Percentiles rank a stretch among this genome's conserved stretches.
These are phyloP conservation scores for Platycnemis pennipes DNA, from an alignment of 2,888 invertebrate species.

Conservation along the genomic window DNA sequence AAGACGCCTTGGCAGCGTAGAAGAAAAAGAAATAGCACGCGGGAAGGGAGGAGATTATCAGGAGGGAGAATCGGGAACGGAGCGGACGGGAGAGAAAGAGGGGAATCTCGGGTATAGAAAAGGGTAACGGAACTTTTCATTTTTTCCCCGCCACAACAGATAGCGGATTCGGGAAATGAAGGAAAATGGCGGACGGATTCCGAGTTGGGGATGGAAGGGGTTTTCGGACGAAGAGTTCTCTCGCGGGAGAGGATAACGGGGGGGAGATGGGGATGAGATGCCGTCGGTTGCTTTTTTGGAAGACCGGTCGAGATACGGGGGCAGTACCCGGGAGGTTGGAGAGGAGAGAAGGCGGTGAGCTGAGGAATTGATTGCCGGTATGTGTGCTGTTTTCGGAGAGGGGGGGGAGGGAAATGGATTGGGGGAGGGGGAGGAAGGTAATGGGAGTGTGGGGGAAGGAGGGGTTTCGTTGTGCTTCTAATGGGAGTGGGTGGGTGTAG, in stretches of 20 bases:
- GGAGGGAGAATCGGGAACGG: background rate
- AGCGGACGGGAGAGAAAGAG: background rate
- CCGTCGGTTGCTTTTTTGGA: background rate
- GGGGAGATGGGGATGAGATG: background rate
- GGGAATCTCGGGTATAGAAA: background rate
- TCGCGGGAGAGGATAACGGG: background rate
- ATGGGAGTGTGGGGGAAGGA: background rate
- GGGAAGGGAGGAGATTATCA: background rate
- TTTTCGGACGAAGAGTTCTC: background rate
- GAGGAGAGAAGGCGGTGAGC: background rate
- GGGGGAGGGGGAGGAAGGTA: background rate
- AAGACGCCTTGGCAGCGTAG: no score
- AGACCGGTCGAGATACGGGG: background rate
- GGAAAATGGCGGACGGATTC: background rate
- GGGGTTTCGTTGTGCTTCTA: background rate
- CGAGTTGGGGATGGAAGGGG: background rate
- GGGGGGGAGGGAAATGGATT: background rate
- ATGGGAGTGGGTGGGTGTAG: background rate
- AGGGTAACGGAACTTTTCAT: background rate
- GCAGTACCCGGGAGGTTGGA: no score
- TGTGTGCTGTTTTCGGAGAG: background rate
- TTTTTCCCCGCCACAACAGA: background rate
- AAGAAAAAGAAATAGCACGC: no score
- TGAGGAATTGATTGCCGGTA: slow-evolving; percentile 1
- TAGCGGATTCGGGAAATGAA: background rate